These are phyloP conservation scores for Cyanoderma ruficeps DNA, from an alignment of 2,113 vertebrate species.

Conservation along the genomic window DNA sequence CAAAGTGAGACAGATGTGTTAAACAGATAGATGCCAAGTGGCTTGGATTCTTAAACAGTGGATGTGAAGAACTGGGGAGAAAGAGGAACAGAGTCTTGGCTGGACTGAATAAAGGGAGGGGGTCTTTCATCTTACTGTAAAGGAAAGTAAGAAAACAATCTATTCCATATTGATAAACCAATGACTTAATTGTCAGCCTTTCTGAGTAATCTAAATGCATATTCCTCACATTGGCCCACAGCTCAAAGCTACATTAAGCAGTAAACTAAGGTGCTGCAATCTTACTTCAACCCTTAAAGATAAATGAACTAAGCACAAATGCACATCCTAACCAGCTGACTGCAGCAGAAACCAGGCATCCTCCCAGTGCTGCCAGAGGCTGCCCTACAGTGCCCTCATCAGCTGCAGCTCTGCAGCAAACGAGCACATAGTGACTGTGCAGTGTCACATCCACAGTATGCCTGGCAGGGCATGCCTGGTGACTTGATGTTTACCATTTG, in stretches of 20 bases:
- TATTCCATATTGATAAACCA: background rate
- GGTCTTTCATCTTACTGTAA: background rate
- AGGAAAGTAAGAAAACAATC: background rate
- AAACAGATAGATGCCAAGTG: slow-evolving; percentile 14
- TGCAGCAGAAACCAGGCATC: background rate
- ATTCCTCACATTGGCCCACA: background rate
- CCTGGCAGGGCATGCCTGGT: background rate
- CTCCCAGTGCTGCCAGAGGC: background rate
- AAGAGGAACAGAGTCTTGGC: background rate
- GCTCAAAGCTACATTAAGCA: background rate
- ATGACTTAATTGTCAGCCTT: background rate
- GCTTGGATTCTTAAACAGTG: background rate
- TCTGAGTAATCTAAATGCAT: background rate
- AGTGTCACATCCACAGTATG: background rate
- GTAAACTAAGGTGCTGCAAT: background rate
- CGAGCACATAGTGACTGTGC: background rate
- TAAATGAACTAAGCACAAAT: background rate
- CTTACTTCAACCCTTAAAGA: background rate
- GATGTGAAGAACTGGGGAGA: background rate
- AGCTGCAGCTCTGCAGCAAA: background rate
- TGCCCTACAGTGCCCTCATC: fast-evolving
- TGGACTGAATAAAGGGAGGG: background rate
- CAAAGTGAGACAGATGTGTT: slow-evolving; percentile 26
- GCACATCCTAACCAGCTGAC: background rate
- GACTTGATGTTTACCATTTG: fast-evolving